Base-by-base conservation (phyloP, 30 jellyfish, hydroid and myxozoan species). In the Aurelia coerulea region DNA sequence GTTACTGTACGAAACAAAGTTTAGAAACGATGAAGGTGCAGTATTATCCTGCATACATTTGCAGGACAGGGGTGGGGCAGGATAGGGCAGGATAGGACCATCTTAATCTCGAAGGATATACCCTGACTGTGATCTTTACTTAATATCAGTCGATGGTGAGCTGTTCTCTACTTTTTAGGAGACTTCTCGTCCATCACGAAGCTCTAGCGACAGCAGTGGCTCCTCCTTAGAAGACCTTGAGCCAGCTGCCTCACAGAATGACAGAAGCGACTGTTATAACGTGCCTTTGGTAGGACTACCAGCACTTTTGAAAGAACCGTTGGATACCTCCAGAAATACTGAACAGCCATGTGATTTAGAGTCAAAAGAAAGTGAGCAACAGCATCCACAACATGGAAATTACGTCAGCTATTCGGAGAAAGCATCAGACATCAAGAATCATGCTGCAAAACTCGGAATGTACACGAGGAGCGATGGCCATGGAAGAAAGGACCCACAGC, bases 381-480 rank as follows among this genome's bases (percentile, higher is more conserved):
- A 54, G 58, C 50, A 78, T 54, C 77, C 58, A 37, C 78, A 32
- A 70, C 80, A 70, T 70, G 80, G 65, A 13, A 49, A 78, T 10
- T 78, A 62, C 58, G 60, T 62, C 31, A 78, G 78, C 63, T 78
- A 78, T 78, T 78, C 88, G 49, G n/a, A 67, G 51, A 53, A 76
- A 76, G 86, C 86, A 23, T 56, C 86, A 33, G 66, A 76, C 60
- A 78, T 78, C n/a, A 78, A 78, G 60, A 10, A 71, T 78, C 70
- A 62, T 31, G 88, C 78, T 6, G 78, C 67, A 9, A 46, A 29
- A 32, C 17, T 59, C 18, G 88, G 88, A 18, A 62, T 62, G 33
- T 78, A 78, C 78, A 54, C 68, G 42, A 78, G 65, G 54, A 33
- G 29, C 4, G 79, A 52, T 18, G 56, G 37, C 16, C 71, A 62